Percentiles rank a stretch among this genome's conserved stretches.
phyloP scores from a whole-genome alignment of 2,113 vertebrate species.

The Phylloscopus whistleri region DNA sequence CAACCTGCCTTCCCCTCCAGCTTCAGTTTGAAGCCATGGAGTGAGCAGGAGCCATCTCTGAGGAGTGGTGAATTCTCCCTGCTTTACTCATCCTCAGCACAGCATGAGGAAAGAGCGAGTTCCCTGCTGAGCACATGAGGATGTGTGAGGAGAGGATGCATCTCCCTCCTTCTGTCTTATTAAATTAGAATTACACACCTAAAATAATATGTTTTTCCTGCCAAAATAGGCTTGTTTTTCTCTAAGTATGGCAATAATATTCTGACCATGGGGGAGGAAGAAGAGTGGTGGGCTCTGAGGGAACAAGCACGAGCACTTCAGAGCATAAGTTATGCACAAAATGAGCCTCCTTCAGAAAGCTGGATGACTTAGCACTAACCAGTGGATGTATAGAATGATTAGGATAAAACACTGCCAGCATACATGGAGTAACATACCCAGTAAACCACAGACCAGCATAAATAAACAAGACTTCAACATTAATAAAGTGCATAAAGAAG shows the following conservation, averaged over 20 bases:
- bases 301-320: neutral
- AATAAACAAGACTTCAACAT: neutral
- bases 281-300: neutral
- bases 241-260: neutral
- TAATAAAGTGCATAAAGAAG: neutral
- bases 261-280: neutral
- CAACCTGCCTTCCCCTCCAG: neutral
- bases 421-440: neutral
- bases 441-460: neutral
- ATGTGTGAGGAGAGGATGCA: rapidly evolving
- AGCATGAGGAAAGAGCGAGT: neutral
- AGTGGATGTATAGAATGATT: neutral
- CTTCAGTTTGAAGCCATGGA: neutral
- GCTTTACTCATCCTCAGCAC: neutral
- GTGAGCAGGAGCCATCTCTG: neutral
- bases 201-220: neutral
- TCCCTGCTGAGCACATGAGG: neutral
- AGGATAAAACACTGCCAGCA: neutral
- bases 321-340: neutral
- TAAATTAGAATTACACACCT: neutral
- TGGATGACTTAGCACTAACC: neutral
- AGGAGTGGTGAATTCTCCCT: neutral
- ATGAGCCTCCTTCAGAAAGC: neutral
- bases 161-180: neutral
- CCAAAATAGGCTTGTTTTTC: neutral